Base-by-base conservation (phyloP, 2,113 vertebrate genomes). In the Eretmochelys imbricata region DNA sequence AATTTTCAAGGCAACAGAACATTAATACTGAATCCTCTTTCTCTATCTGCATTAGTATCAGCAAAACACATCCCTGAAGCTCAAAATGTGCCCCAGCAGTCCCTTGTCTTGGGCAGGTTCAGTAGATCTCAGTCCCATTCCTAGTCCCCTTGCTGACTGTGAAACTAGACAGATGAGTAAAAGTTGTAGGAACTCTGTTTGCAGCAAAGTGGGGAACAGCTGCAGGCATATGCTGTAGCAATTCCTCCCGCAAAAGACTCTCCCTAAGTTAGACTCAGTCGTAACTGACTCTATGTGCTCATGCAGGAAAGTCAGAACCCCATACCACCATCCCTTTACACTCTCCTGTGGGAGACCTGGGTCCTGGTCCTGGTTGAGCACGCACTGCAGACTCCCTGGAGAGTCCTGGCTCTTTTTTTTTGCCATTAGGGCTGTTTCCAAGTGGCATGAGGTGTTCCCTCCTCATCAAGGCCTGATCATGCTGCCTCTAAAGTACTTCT, bases 261-360 rank as follows among this genome's bases (percentile, higher is more conserved):
- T 42, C 49, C 27, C 10, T 14, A 31, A 69, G 24, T 11, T 59
- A 50, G 0, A 11, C 35, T 16, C 76, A 29, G 1, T 17, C 55
- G 72, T 49, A 16, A 0, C 0, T 0, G 1, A 24, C n/a, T 1
- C 22, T 0, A 2, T 14, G 10, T 72, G 20, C 25, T 49, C 75
- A 88, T 49, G 20, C 29, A 51, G n/a, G 42, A 4, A 53, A 22
- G 4, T 0, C 4, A n/a, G 6, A 65, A 1, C 1, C 5, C 42
- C 12, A 5, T 6, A 2, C 3, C 62, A 69, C 62, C 31, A 7
- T 31, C 31, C 31, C 12, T 65, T 65, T 35, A 35, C 16, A 16
- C 35, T 10, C 19, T 13, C 16, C 16, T 24, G 4, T 6, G 48
- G 88, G 27, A 69, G 16, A n/a, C 62, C 11, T 53, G 88, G 27